These are phyloP conservation scores for Ciconia maguari DNA, from an alignment of 2,113 vertebrate genomes.

Conservation along the genomic window DNA sequence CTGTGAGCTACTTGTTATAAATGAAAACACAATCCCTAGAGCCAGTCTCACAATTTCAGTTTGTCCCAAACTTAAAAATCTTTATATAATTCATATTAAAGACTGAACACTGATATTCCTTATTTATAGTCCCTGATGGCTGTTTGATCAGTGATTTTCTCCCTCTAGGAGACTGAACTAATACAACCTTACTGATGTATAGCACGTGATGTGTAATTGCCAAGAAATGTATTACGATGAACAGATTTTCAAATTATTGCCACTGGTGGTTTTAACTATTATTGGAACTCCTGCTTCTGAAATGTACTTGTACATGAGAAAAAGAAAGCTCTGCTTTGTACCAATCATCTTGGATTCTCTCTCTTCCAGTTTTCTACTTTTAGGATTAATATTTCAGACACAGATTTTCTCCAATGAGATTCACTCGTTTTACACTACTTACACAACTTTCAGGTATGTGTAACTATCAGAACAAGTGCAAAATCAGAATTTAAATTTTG, in stretches of 20 bases:
- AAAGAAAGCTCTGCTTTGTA: neutral
- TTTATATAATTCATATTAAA: neutral
- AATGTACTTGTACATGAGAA: neutral
- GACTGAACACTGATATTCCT: neutral
- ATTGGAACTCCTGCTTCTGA: neutral
- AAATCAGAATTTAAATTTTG: slow-evolving; percentile 10
- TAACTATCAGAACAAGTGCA: neutral
- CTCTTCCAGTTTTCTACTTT: neutral
- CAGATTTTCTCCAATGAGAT: neutral
- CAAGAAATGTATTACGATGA: neutral
- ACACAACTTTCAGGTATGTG: neutral
- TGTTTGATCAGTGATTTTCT: neutral
- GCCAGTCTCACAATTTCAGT: neutral
- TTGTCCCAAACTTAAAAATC: neutral
- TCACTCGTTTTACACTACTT: neutral
- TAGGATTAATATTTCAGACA: neutral
- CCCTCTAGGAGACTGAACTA: neutral
- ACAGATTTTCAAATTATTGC: neutral
- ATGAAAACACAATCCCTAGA: neutral
- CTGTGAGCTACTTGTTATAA: neutral
- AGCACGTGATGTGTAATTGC: neutral
- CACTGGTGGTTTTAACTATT: neutral
- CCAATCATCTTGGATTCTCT: neutral
- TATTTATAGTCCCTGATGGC: neutral
- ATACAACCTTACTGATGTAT: neutral